A percentile compares a stretch with the other conserved stretches of the same genome.
Evolutionary conservation across 35 echinoderm and acorn worm species (phyloP).

Genomic region (Strongylocentrotus purpuratus): DNA sequence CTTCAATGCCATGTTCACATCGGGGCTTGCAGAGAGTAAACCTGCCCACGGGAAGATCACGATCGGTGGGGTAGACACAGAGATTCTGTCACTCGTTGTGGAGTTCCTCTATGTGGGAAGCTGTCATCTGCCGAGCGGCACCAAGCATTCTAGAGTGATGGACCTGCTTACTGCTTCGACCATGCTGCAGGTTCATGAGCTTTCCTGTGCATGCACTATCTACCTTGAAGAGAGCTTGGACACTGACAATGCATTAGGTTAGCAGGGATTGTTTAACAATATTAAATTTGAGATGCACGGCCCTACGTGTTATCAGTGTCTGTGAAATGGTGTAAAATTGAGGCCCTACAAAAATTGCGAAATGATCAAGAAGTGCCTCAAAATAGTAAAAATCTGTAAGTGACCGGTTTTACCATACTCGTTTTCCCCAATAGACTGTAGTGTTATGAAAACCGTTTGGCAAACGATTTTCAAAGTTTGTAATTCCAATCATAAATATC

Average conservation of each 20-base stretch:
- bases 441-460: no score
- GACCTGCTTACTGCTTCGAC: constrained; percentile 50
- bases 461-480: no score
- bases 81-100: constrained; percentile 46
- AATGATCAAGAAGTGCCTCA: no score
- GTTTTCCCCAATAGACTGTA: no score
- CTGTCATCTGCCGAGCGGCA: constrained; percentile 40
- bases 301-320: no score
- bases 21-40: constrained; percentile 60
- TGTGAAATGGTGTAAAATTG: no score
- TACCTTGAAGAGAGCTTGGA: constrained; percentile 49
- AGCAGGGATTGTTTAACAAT: no score
- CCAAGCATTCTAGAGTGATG: constrained; percentile 45
- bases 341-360: no score
- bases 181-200: constrained; percentile 70
- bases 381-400: no score
- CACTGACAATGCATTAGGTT: constrained; percentile 26
- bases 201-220: constrained; percentile 35
- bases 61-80: constrained; percentile 46
- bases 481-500: no score
- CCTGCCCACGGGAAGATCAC: constrained; percentile 36
- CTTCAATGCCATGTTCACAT: constrained; percentile 79
- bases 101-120: constrained; percentile 71
- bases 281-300: no score
- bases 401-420: no score